Conservation (phyloP, 1,140 invertebrate genomes). For the Ceratina japonica region DNA sequence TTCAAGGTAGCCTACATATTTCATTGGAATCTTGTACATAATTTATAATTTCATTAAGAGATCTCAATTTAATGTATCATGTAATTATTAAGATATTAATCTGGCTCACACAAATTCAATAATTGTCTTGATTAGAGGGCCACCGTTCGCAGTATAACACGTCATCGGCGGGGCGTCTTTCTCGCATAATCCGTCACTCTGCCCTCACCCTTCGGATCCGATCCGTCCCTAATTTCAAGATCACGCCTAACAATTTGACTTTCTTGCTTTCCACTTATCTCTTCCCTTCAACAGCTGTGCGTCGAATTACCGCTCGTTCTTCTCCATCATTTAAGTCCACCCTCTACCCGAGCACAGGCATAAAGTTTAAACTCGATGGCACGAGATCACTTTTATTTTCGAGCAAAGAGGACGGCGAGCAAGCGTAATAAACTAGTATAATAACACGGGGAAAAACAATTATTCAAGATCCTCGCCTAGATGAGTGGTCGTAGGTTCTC, state of each 20-base stretch:
- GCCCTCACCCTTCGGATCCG: constrained; percentile 30
- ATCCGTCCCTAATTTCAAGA: constrained; percentile 57
- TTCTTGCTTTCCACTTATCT: constrained; percentile 58
- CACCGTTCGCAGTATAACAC: constrained; percentile 5
- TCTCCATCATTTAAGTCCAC: constrained; percentile 57
- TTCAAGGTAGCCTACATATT: too few relatives aligned
- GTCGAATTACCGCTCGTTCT: constrained; percentile 65
- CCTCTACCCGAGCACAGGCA: constrained; percentile 30
- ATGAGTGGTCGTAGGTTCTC: not conserved
- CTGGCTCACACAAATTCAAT: not conserved
- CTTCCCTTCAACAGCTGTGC: constrained; percentile 2
- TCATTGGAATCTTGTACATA: too few relatives aligned
- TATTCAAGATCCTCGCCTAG: not conserved
- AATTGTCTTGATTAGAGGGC: too few relatives aligned
- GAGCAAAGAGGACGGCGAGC: not conserved
- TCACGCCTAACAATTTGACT: constrained; percentile 61
- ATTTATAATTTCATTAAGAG: not conserved
- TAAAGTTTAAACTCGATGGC: constrained; percentile 56
- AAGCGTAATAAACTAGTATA: not conserved
- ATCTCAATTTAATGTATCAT: not conserved
- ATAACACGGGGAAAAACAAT: not conserved
- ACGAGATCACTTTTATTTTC: constrained; percentile 49
- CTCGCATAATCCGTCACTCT: constrained; percentile 38
- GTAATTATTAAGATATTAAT: not conserved
- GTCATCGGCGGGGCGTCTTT: constrained; percentile 10